Base-by-base conservation (phyloP, 2,888 invertebrate genomes). In the Erebia palarica region DNA sequence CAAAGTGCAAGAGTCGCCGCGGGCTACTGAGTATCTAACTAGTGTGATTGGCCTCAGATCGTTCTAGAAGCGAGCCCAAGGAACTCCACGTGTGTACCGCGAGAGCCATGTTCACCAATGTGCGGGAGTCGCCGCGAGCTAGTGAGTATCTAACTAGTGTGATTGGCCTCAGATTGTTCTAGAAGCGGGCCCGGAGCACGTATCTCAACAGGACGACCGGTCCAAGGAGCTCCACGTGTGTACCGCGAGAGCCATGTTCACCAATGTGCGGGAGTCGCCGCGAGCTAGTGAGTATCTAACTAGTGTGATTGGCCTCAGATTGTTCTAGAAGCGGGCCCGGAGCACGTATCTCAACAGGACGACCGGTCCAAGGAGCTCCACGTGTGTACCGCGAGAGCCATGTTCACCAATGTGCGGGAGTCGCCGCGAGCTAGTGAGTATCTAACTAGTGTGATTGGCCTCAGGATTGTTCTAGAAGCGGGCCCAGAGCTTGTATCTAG, bases 161-260 rank as follows among this genome's bases (percentile, higher is more conserved):
- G 13, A 49, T 47, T 58, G 21, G 18, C 27, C 47, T 67, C 85
- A 97, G 97, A 84, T 97, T 76, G 95, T 97, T 55, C 94, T 97
- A 80, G 98, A 98, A 88, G 96, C 96, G 44, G 95, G 95, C 47
- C 86, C 94, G 10, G 96, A 97, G 77, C 96, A 96, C 80, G 95
- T 96, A 3, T 96, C 95, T 67, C 98, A 97, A 88, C 98, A 97
- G 88, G 95, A 96, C 73, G 98, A 98, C 86, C 94, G 98, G 36
- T 99, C 99, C 0, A 96, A 96, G 80, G 96, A 97, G 44, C 93
- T 99, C 76, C 97, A 98, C 82, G 91, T 97, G 49, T 97, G 97
- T 88, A 96, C 96, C 0, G 97, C 97, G 2, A 94, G 97, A 66
- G 95, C 96, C 0, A 90, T 85, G 0, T 84, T 95, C 44, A 95